Conservation (phyloP, 2,797 vertebrate genomes). For the Fratercula arctica region DNA sequence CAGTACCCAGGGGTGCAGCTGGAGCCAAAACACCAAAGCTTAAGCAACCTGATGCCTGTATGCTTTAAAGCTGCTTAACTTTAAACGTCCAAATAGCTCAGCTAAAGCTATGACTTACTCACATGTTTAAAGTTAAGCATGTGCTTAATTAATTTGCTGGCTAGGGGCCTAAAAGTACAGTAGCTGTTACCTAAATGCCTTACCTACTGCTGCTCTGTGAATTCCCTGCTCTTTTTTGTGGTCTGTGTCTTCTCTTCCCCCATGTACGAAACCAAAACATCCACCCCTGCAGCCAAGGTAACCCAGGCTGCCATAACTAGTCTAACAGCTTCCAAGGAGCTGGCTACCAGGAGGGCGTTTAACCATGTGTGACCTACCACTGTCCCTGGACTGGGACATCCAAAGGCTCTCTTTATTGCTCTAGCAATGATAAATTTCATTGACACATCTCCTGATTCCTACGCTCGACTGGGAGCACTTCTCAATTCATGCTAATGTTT, state of each 20-base stretch:
- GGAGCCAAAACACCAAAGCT: slow-evolving; percentile 1
- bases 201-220: slow-evolving; percentile 28
- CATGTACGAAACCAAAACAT: neutral
- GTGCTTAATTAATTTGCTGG: slow-evolving; percentile 57
- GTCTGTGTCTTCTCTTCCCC: neutral
- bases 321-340: neutral
- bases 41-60: slow-evolving; percentile 16
- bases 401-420: neutral
- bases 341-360: neutral
- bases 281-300: neutral
- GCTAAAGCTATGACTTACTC: neutral
- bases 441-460: neutral
- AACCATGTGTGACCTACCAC: neutral
- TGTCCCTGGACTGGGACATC: neutral
- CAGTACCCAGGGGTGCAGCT: neutral
- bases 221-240: slow-evolving; percentile 31
- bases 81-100: neutral
- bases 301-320: neutral
- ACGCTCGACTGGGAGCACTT: neutral
- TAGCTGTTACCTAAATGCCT: slow-evolving; percentile 36
- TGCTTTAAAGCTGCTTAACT: neutral
- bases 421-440: slow-evolving; percentile 23
- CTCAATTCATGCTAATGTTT: neutral
- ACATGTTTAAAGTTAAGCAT: neutral
- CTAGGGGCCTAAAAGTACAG: neutral